Conservation (phyloP, 1,140 invertebrate genomes). For the Lethrus apterus region DNA sequence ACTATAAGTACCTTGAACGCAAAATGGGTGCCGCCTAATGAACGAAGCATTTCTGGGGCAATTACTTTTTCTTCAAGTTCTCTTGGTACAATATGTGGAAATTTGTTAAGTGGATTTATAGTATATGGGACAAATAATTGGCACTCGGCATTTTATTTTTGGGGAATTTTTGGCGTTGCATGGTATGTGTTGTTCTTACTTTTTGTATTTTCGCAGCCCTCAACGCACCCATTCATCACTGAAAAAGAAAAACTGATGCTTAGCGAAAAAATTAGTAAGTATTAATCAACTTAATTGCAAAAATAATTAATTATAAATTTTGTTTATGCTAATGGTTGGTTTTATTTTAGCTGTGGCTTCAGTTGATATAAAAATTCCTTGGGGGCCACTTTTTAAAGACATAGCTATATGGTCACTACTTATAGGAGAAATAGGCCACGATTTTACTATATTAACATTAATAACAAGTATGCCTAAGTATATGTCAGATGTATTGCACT, state of each 20-base stretch:
- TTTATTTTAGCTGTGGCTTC: too few species aligned
- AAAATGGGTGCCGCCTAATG: constrained; percentile 12
- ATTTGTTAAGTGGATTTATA: constrained; percentile 1
- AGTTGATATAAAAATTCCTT: constrained; percentile 3
- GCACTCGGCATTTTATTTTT: constrained; percentile 8
- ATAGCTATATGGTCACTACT: constrained; percentile 1
- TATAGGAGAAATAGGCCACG: constrained; percentile 3
- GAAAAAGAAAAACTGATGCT: not conserved
- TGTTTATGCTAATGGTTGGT: too few species aligned
- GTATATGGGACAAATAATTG: not conserved
- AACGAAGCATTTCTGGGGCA: constrained; percentile 2
- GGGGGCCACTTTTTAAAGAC: not conserved
- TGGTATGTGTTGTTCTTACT: constrained; percentile 3
- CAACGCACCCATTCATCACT: not conserved
- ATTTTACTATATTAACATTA: constrained; percentile 6
- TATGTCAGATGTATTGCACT: constrained; percentile 1
- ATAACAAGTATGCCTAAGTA: constrained; percentile 3
- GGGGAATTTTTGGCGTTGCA: not conserved
- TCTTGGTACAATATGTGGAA: constrained; percentile 2
- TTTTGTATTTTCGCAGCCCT: constrained; percentile 1
- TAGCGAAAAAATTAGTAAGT: not conserved
- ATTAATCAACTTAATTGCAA: too few species aligned
- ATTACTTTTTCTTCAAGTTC: constrained; percentile 8
- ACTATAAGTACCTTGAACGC: constrained; percentile 1
- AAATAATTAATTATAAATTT: too few species aligned